phyloP scores from a whole-genome alignment of 2,113 vertebrate species.

The Seriola quinqueradiata region DNA sequence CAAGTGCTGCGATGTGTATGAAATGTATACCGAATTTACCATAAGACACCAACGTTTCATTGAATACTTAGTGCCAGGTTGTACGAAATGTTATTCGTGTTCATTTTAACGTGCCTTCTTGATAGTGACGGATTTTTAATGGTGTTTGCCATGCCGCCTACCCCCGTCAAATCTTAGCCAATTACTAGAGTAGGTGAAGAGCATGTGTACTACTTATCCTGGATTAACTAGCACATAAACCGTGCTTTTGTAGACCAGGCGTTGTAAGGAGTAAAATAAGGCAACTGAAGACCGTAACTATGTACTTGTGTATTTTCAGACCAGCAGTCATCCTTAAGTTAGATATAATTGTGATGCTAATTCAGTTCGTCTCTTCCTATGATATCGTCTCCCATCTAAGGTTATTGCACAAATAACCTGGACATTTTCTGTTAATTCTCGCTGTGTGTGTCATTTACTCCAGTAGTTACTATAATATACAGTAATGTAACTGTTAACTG shows the following conservation, averaged over 20 bases:
- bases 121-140: background rate
- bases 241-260: background rate
- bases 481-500: background rate
- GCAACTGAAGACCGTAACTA: background rate
- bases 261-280: background rate
- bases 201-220: conserved; percentile 57
- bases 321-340: conserved; percentile 24
- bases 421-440: background rate
- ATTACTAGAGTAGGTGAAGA: conserved; percentile 3
- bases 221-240: conserved; percentile 58
- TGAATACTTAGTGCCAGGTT: background rate
- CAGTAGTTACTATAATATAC: background rate
- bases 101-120: background rate
- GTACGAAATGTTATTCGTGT: fast-evolving
- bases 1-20: fast-evolving
- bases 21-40: background rate
- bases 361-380: conserved; percentile 21
- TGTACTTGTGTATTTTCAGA: conserved; percentile 8
- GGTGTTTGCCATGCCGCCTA: background rate
- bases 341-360: conserved; percentile 17
- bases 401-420: conserved; percentile 31
- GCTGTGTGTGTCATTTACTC: background rate
- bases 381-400: conserved; percentile 49
- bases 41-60: background rate
- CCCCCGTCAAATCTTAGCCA: background rate